Percentiles rank a stretch among this genome's conserved stretches.
Conservation (phyloP, 1,140 invertebrate genomes). For the Aphelinus certus region DNA sequence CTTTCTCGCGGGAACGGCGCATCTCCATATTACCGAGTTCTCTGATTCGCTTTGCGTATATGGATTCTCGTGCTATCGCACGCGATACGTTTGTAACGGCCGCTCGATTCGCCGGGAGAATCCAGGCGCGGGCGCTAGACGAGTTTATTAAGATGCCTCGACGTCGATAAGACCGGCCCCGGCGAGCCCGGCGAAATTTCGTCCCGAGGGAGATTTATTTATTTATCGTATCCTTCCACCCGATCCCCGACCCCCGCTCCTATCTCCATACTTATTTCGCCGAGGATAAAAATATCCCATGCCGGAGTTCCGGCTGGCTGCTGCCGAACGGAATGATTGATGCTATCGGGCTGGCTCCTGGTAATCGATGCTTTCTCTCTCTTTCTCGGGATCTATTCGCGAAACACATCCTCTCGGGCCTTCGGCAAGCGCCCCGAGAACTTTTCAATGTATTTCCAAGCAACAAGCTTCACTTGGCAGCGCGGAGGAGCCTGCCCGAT, state of each 20-base stretch:
- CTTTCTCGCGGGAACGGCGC: too few relatives aligned
- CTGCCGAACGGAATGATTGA: slow-evolving; percentile 39
- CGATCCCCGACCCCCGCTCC: slow-evolving; percentile 1
- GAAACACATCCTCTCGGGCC: slow-evolving; percentile 22
- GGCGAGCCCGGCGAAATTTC: neutral
- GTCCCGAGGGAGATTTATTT: slow-evolving; percentile 36
- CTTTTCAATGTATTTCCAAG: slow-evolving; percentile 26
- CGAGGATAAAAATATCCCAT: slow-evolving; percentile 31
- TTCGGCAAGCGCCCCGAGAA: slow-evolving; percentile 8
- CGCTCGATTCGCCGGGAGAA: too few relatives aligned
- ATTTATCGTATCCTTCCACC: slow-evolving; percentile 28
- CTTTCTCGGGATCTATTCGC: slow-evolving; percentile 26
- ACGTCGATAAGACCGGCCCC: slow-evolving; percentile 14
- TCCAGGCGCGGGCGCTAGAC: neutral
- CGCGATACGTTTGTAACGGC: too few relatives aligned
- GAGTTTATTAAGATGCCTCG: slow-evolving; percentile 33
- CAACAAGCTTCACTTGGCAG: neutral
- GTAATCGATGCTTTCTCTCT: slow-evolving; percentile 31
- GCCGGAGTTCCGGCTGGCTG: neutral
- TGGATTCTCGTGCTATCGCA: too few relatives aligned
- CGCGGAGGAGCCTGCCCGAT: too few relatives aligned
- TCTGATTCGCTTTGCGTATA: too few relatives aligned
- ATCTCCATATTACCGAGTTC: too few relatives aligned
- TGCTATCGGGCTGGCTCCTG: slow-evolving; percentile 13
- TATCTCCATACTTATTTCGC: slow-evolving; percentile 42